Base-by-base conservation (phyloP, 2,797 vertebrate genomes). In the Eulemur coronatus region DNA sequence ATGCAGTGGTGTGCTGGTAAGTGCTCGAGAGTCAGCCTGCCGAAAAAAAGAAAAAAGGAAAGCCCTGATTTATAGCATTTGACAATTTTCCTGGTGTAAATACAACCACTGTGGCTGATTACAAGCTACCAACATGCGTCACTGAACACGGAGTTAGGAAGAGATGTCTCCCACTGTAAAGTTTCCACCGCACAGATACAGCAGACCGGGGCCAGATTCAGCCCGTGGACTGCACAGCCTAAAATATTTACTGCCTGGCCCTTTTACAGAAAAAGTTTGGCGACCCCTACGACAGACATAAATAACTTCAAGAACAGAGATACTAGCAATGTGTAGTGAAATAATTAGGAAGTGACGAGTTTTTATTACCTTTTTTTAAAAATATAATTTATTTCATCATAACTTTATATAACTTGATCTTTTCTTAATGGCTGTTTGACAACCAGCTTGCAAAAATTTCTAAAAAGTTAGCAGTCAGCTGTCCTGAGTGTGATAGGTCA, bases 31-130 rank as follows among this genome's bases (percentile, higher is more conserved):
- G 18, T 63, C 38, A 70, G 48, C 75, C 38, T 46, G 52, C 18
- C 4, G 22, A 67, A 63, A 43, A 59, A 30, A 59, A n/a, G 55
- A 63, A 43, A 59, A 30, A 59, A n/a, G 55, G 24, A 84, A 86
- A 20, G 38, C 41, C 63, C 69, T 48, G 72, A 82, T 72, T 75
- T 67, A 75, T 4, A 72, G 38, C 9, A 0, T 43, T 5, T 79
- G 94, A 92, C 96, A n/a, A 14, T 69, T 73, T 84, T 76, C 61
- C 81, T 57, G 48, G 55, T 95, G 30, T 79, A 88, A 94, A 89
- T 61, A 65, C 41, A 82, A 78, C 81, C 26, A 8, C 41, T 18
- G 1, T 7, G 15, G 79, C 85, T 1, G 22, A 81, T 52, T 85
- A 75, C 17, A 65, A 69, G 63, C 67, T 70, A 50, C 33, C 81